These are phyloP conservation scores for Exocentrus adspersus DNA, from an alignment of 2,888 invertebrate genomes.

Conservation along the genomic window DNA sequence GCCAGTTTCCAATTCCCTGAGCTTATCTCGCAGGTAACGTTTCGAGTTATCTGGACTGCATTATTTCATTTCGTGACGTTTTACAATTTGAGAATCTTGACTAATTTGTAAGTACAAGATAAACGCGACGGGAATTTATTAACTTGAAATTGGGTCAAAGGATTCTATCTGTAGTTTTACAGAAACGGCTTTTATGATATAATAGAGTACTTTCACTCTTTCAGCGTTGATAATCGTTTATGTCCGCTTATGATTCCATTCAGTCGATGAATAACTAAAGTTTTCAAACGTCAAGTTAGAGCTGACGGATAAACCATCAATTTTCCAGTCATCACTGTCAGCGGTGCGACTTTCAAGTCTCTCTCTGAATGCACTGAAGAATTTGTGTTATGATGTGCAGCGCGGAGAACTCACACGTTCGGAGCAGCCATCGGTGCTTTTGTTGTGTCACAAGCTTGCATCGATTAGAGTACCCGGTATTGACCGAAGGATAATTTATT, in stretches of 20 bases:
- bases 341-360: conserved; percentile 44
- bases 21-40: conserved; percentile 14
- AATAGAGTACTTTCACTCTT: conserved; percentile 2
- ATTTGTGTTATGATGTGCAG: conserved; percentile 42
- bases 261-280: conserved; percentile 32
- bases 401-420: conserved; percentile 26
- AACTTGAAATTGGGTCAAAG: not conserved
- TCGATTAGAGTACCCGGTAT: no score
- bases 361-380: conserved; percentile 34
- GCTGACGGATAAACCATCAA: conserved; percentile 50
- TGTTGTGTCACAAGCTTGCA: conserved; percentile 3
- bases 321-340: conserved; percentile 54
- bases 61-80: conserved; percentile 15
- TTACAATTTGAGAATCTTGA: conserved; percentile 2
- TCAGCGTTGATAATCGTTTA: conserved; percentile 40
- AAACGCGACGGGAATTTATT: conserved; percentile 21
- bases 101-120: conserved; percentile 26
- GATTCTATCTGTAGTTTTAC: not conserved
- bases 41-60: conserved; percentile 19
- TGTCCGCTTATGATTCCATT: conserved; percentile 35
- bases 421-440: conserved; percentile 23
- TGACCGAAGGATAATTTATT: no score
- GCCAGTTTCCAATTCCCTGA: conserved; percentile 10
- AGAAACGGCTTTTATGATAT: no score
- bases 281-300: conserved; percentile 40